Percentiles rank a stretch among this genome's conserved stretches.
phyloP scores from a whole-genome alignment of 2,888 invertebrate species.

The Campaea margaritaria region DNA sequence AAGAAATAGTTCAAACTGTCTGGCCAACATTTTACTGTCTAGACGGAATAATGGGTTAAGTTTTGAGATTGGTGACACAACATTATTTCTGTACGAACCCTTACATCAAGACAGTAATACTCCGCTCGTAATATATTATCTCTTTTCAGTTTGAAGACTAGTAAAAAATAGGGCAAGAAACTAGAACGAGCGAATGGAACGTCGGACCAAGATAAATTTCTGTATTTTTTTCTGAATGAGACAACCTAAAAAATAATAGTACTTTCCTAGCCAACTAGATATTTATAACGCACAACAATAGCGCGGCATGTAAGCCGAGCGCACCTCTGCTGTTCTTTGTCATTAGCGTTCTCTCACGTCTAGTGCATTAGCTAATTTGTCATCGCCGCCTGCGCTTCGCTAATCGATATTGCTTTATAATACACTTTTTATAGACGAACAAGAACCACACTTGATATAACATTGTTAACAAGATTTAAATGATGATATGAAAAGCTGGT shows the following conservation, averaged over 20 bases:
- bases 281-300: not conserved
- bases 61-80: conserved; percentile 2
- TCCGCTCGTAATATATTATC: too few relatives aligned
- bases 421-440: conserved; percentile 29
- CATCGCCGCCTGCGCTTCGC: conserved; percentile 61
- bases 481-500: too few relatives aligned
- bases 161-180: too few relatives aligned
- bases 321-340: conserved; percentile 65
- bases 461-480: not conserved
- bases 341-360: conserved; percentile 79
- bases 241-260: too few relatives aligned
- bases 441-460: not conserved
- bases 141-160: too few relatives aligned
- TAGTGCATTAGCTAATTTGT: conserved; percentile 78
- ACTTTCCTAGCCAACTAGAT: too few relatives aligned
- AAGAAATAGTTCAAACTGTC: conserved; percentile 24
- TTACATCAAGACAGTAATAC: too few relatives aligned
- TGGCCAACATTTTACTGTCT: conserved; percentile 17
- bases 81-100: not conserved
- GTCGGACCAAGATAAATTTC: too few relatives aligned
- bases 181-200: too few relatives aligned
- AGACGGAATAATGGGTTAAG: conserved; percentile 15
- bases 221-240: too few relatives aligned
- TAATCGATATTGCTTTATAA: conserved; percentile 57
- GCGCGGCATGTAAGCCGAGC: conserved; percentile 64